Percentiles rank a stretch among this genome's conserved stretches.
Conservation (phyloP, 2,797 vertebrate genomes). For the Parambassis ranga region DNA sequence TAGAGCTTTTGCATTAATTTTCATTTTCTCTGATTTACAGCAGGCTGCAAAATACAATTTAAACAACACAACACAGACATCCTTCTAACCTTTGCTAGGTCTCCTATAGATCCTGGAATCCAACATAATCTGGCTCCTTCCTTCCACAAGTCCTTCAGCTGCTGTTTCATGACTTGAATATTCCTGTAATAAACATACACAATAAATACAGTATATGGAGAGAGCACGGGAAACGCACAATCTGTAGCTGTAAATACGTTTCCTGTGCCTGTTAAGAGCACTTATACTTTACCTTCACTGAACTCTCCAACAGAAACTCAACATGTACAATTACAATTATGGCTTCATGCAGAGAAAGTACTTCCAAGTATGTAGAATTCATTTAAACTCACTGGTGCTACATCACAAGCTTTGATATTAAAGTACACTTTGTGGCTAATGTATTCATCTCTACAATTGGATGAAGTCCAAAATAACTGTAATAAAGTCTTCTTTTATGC, state of each 20-base stretch:
- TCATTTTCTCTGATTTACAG: background rate
- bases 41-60: no score
- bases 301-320: no score
- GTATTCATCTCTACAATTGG: no score
- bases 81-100: constrained; percentile 90
- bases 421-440: background rate
- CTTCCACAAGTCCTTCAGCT: constrained; percentile 90
- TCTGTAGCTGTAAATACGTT: no score
- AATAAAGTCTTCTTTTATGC: no score
- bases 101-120: constrained; percentile 94
- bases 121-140: constrained; percentile 86
- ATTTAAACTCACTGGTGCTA: background rate
- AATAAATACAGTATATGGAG: background rate
- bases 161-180: constrained; percentile 88
- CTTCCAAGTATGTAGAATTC: background rate
- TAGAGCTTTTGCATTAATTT: background rate
- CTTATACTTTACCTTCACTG: no score
- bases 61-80: background rate
- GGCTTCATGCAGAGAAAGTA: no score
- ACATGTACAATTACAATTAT: no score
- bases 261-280: no score
- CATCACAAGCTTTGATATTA: background rate
- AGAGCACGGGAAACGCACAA: background rate
- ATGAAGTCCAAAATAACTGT: no score
- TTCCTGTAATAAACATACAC: constrained; percentile 81